Conservation (phyloP, 1,140 invertebrate genomes). For the Macrobrachium nipponense region DNA sequence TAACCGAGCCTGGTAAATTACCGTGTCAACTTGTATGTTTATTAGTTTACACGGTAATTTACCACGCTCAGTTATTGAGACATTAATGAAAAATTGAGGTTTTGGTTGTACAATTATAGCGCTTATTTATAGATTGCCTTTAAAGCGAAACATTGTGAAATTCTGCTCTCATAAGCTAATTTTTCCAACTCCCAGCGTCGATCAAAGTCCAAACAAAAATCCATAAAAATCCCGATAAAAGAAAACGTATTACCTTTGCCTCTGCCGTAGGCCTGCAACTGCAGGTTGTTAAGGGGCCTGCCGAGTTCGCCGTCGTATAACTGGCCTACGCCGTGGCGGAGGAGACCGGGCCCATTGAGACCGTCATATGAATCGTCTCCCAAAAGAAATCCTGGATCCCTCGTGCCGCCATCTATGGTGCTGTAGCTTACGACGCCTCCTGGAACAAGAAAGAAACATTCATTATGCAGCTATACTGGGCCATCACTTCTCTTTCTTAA, state of each 20-base stretch:
- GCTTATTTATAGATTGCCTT: too few species aligned
- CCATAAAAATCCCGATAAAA: not conserved
- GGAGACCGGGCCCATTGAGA: not conserved
- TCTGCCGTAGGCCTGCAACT: slow-evolving; percentile 39
- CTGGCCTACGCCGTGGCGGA: slow-evolving; percentile 34
- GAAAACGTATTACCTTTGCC: slow-evolving; percentile 22
- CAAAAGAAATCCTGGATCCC: slow-evolving; percentile 35
- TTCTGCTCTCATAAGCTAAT: too few species aligned
- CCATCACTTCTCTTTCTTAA: too few species aligned
- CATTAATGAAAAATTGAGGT: too few species aligned
- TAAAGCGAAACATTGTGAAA: too few species aligned
- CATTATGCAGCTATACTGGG: too few species aligned
- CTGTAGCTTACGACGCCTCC: slow-evolving; percentile 46
- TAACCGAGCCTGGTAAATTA: too few species aligned
- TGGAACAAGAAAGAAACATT: not conserved
- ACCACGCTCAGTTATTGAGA: too few species aligned
- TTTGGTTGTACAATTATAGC: too few species aligned
- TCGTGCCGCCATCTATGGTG: slow-evolving; percentile 3
- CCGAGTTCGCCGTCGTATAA: slow-evolving; percentile 41
- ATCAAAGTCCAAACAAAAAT: not conserved
- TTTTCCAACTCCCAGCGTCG: not conserved
- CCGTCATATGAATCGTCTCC: slow-evolving; percentile 37
- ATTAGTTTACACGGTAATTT: too few species aligned
- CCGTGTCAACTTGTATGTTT: too few species aligned
- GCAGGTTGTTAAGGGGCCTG: slow-evolving; percentile 23